phyloP scores from a whole-genome alignment of 2,888 invertebrate species.

The Tipula vernalis region DNA sequence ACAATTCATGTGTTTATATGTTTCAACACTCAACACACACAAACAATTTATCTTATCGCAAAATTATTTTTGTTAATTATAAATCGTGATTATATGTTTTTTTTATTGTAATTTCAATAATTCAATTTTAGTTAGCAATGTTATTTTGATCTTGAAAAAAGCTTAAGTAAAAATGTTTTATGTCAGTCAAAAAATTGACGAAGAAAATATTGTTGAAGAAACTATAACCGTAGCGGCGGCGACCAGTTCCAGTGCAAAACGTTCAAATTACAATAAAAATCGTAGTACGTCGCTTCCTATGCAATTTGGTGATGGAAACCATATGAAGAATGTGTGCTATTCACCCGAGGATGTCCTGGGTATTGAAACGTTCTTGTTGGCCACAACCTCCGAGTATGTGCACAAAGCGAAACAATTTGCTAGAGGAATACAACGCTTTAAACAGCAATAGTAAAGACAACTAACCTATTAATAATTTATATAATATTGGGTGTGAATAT shows the following conservation, averaged over 20 bases:
- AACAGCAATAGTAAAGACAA: background rate
- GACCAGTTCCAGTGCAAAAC: background rate
- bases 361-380: background rate
- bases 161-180: background rate
- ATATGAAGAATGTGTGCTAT: background rate
- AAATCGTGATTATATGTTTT: background rate
- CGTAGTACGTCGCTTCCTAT: background rate
- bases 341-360: background rate
- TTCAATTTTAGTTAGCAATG: background rate
- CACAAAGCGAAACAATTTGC: background rate
- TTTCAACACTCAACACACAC: background rate
- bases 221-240: background rate
- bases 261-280: background rate
- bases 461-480: background rate
- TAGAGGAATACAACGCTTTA: background rate
- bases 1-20: background rate
- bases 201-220: background rate
- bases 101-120: background rate
- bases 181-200: background rate
- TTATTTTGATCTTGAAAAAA: background rate
- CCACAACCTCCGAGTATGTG: background rate
- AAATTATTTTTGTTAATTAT: background rate
- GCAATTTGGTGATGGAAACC: background rate
- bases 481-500: background rate
- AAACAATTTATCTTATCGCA: background rate